Evolutionary conservation across 2,113 vertebrate species (phyloP), one percentile per base, ranked within the genome.

Genomic region (Leptobrachium leishanense): DNA sequence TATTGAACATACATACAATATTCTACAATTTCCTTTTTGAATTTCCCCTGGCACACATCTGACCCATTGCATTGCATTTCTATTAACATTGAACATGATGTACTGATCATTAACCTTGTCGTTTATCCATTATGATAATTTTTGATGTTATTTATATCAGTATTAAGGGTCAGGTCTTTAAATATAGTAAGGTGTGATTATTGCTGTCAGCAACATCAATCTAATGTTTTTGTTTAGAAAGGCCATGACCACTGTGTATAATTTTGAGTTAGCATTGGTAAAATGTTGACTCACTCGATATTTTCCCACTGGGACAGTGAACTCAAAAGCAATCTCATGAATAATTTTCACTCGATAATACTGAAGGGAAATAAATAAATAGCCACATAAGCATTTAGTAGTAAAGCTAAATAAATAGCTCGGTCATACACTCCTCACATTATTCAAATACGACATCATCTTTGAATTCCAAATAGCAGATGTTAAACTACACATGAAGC

Each of bases 371-470:
- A 57, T 55, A 79, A 72, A 69, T 66, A 72, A 79, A 79, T 72
- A 54, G 68, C 68, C 55, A 53, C 59, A 79, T 79, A 72, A 72
- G 77, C 77, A 79, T 79, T 72, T 79, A 72, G 69, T 66, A 62
- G 57, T 72, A 64, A 79, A 72, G 68, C 44, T 31, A 72, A 79
- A 63, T 65, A 79, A 54, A 55, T 44, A 63, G 43, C 57, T 63
- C 41, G 68, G 67, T 43, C 68, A 71, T 71, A 62, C 64, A 43
- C 43, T 63, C 75, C 70, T 71, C 70, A 55, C 63, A 71, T 77
- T 43, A 78, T 71, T 78, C 65, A 72, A 79, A 72, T 55, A 79
- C 64, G 44, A 66, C 62, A 39, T 44, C 43, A 43, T 72, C 53
- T 79, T 66, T 39, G 12, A 64, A 79, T 72, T 72, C 44, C 59